phyloP scores from a whole-genome alignment of 1,140 invertebrate species.

The Solen grandis region DNA sequence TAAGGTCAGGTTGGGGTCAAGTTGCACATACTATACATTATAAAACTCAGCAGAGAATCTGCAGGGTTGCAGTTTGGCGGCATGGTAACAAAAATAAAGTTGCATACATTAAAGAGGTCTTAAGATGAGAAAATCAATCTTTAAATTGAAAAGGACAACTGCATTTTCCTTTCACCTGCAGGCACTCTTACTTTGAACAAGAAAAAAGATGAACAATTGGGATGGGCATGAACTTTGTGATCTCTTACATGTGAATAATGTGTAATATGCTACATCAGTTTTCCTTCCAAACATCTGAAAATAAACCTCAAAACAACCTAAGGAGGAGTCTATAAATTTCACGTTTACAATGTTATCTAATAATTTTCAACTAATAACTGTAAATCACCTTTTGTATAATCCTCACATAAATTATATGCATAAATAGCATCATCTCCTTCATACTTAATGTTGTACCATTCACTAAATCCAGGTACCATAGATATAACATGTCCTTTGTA shows the following conservation, averaged over 20 bases:
- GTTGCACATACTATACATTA: too few relatives aligned
- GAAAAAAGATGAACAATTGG: neutral
- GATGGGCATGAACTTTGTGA: neutral
- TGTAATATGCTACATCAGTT: neutral
- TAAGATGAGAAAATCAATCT: neutral
- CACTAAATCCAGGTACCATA: conserved; percentile 23
- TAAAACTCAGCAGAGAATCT: too few relatives aligned
- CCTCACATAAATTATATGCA: conserved; percentile 8
- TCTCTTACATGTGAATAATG: neutral
- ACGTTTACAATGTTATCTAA: neutral
- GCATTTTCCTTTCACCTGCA: neutral
- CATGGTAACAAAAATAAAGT: too few relatives aligned
- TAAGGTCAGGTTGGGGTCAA: too few relatives aligned
- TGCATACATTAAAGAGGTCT: neutral
- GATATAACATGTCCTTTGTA: conserved; percentile 36
- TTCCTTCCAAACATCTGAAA: neutral
- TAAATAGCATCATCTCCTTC: conserved; percentile 6
- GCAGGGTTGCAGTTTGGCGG: too few relatives aligned
- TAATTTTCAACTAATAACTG: neutral
- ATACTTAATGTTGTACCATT: conserved; percentile 37
- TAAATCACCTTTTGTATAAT: conserved; percentile 29
- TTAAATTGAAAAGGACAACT: neutral
- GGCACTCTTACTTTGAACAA: neutral
- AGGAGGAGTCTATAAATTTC: neutral
- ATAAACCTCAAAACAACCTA: neutral